phyloP scores from a whole-genome alignment of 2,113 vertebrate genomes.

The Sceloporus undulatus region DNA sequence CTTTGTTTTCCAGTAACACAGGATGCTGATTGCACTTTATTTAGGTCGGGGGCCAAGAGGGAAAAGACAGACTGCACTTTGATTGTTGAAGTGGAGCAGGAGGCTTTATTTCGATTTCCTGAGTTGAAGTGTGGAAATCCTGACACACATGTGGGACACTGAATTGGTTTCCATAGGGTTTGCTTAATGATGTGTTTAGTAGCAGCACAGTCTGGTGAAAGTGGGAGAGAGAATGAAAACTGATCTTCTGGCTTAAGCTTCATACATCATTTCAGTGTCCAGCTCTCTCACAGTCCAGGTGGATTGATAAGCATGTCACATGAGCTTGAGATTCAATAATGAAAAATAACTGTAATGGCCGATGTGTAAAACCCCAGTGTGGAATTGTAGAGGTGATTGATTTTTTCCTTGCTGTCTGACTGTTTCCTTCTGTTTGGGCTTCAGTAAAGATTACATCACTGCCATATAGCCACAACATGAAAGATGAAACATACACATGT shows the following conservation, averaged over 20 bases:
- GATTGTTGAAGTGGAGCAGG: conserved; percentile 47
- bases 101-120: conserved; percentile 65
- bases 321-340: not conserved
- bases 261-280: not conserved
- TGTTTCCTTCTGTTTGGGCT: conserved; percentile 13
- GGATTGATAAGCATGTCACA: not conserved
- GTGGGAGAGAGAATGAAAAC: not conserved
- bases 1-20: conserved; percentile 33
- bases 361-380: not conserved
- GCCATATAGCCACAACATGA: not conserved
- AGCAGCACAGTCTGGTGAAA: conserved; percentile 21
- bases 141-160: conserved; percentile 40
- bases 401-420: conserved; percentile 23
- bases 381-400: not conserved
- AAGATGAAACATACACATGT: not conserved
- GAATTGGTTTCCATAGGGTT: conserved; percentile 67
- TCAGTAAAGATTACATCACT: not conserved
- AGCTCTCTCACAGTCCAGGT: not conserved
- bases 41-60: conserved; percentile 43
- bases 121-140: conserved; percentile 62
- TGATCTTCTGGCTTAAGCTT: not conserved
- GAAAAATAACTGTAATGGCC: not conserved
- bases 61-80: conserved; percentile 4
- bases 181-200: conserved; percentile 61
- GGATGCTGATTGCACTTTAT: conserved; percentile 43